Evolutionary conservation across 2,113 vertebrate species (phyloP).

Genomic region (Dendrocopos noguchii): DNA sequence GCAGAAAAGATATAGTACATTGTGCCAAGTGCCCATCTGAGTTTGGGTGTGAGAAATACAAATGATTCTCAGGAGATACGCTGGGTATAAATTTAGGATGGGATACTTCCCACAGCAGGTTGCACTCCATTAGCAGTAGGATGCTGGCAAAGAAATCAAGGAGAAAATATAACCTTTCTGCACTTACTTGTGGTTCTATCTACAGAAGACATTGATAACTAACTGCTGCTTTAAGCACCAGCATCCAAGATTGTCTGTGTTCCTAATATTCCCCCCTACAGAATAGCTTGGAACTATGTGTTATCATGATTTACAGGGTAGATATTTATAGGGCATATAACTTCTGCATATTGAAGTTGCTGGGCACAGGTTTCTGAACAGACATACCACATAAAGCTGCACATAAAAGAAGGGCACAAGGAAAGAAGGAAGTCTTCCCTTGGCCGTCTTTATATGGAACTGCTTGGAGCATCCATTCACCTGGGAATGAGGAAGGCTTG

Average conservation of each 20-base stretch:
- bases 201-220: not conserved
- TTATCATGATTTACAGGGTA: not conserved
- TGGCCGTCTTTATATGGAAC: not conserved
- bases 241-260: not conserved
- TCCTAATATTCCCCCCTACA: not conserved
- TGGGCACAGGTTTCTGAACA: not conserved
- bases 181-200: slow-evolving; percentile 9
- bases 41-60: slow-evolving; percentile 29
- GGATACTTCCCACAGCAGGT: slow-evolving; percentile 44
- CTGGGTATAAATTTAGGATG: slow-evolving; percentile 49
- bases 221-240: not conserved
- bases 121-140: slow-evolving; percentile 43
- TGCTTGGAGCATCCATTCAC: not conserved
- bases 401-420: not conserved
- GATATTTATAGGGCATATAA: not conserved
- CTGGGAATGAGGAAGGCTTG: not conserved
- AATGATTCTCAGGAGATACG: not conserved
- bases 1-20: slow-evolving; percentile 28
- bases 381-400: not conserved
- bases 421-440: not conserved
- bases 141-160: slow-evolving; percentile 46
- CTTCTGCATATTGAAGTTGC: not conserved
- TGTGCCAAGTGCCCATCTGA: slow-evolving; percentile 58
- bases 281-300: not conserved
- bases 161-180: slow-evolving; percentile 56